phyloP scores from a whole-genome alignment of 1,140 invertebrate species.

The Drosophila hydei region DNA sequence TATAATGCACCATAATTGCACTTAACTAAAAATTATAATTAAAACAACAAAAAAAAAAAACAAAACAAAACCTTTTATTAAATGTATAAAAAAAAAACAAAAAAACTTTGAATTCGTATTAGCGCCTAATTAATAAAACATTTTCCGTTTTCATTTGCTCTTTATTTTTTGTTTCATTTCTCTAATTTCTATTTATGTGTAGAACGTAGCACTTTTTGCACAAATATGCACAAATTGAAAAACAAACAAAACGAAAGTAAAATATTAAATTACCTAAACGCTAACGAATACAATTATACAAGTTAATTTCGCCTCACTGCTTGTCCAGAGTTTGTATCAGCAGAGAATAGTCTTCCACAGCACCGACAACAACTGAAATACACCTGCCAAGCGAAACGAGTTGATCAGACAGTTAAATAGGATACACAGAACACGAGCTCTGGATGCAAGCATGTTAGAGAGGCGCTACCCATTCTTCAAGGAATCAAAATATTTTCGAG shows the following conservation, averaged over 20 bases:
- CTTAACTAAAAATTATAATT: constrained; percentile 46
- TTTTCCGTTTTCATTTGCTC: constrained; percentile 18
- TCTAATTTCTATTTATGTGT: constrained; percentile 50
- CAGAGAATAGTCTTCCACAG: constrained; percentile 46
- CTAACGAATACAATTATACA: constrained; percentile 10
- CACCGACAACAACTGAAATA: constrained; percentile 21
- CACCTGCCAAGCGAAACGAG: too few relatives aligned
- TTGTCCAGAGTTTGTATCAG: constrained; percentile 27
- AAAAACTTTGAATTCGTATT: constrained; percentile 41
- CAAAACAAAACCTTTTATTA: neutral
- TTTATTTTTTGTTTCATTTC: neutral
- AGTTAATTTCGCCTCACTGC: constrained; percentile 15
- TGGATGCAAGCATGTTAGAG: constrained; percentile 27
- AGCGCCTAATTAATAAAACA: constrained; percentile 47
- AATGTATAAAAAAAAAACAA: constrained; percentile 14
- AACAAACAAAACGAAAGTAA: neutral
- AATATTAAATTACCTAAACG: constrained; percentile 2
- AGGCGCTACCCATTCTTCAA: constrained; percentile 47
- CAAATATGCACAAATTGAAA: constrained; percentile 43
- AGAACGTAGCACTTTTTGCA: constrained; percentile 51
- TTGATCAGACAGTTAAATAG: constrained; percentile 1
- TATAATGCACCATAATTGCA: constrained; percentile 69
- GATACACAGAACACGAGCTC: constrained; percentile 11
- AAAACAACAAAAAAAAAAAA: constrained; percentile 13
- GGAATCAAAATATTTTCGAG: constrained; percentile 77